Evolutionary conservation across 53 echinoderm and acorn worm genomes (phyloP).

Genomic region (Crossaster papposus): DNA sequence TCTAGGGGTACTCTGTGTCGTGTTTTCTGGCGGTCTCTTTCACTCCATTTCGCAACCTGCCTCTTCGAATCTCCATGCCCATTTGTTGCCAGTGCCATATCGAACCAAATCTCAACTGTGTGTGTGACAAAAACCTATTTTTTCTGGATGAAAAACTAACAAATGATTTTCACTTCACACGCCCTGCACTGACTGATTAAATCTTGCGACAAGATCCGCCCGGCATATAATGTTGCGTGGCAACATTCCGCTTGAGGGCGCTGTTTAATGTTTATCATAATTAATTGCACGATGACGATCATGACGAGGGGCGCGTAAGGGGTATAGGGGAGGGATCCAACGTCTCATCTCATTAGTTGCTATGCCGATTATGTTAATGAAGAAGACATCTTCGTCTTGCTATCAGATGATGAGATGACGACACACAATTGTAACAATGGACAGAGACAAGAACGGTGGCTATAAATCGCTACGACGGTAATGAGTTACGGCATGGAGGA

Average conservation of each 20-base stretch:
- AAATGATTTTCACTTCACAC: no score
- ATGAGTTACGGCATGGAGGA: no score
- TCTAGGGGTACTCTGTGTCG: conserved; percentile 73
- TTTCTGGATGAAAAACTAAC: not conserved
- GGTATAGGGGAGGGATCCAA: no score
- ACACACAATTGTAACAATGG: not conserved
- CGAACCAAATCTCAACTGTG: not conserved
- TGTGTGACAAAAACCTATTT: not conserved
- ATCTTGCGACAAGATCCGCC: no score
- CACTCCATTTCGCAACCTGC: conserved; percentile 69
- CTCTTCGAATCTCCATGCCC: conserved; percentile 21
- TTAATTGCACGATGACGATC: conserved; percentile 48
- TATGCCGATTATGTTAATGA: conserved; percentile 36
- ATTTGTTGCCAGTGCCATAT: conserved; percentile 42
- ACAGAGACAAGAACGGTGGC: not conserved
- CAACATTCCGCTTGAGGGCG: conserved; percentile 60
- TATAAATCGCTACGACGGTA: conserved; percentile 24
- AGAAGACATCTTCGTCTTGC: conserved; percentile 1
- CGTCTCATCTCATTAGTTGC: conserved; percentile 16
- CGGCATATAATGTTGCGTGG: conserved; percentile 19
- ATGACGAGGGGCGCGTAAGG: not conserved
- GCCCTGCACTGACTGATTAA: no score
- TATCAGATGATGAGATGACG: not conserved
- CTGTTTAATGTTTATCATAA: conserved; percentile 60
- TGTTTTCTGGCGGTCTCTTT: conserved; percentile 68